Evolutionary conservation across 2,888 invertebrate genomes (phyloP), one percentile per base, ranked within the genome.

Genomic region (Luperina nickerlii): DNA sequence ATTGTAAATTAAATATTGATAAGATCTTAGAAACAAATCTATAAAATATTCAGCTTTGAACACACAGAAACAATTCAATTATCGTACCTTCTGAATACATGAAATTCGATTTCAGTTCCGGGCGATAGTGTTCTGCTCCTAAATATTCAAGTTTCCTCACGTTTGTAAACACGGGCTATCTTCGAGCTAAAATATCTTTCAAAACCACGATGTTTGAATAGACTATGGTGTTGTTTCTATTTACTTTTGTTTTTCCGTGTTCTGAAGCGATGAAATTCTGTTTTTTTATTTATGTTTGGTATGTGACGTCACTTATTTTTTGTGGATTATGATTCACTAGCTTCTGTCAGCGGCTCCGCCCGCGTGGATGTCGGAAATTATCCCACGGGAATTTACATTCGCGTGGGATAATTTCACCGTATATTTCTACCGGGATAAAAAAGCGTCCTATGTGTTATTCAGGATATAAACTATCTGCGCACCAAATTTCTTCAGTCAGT

Each of bases 61-160:
- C 45, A 82, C 45, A 54, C 54, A 48, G 45, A 67, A 38, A 75
- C 62, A 87, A 76, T 87, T 84, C 67, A 73, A 79, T 45, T 48
- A 84, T 63, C 42, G 51, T 72, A 76, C 54, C 74, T 66, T 27
- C 67, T 60, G 79, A 84, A 87, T 79, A 74, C 65, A 69, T 72
- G 60, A 76, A 66, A 74, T 78, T 84, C 84, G 63, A 65, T 79
- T 76, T 67, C 70, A 74, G 57, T 84, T 62, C 45, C 24, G 24
- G 48, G 27, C 45, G 71, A 78, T 83, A 72, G 74, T 69, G 83
- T 75, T 78, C 74, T n/a, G 11, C 45, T 32, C n/a, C 78, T 65
- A 63, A 87, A 87, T 83, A 87, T 83, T 79, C 78, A 78, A 74
- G 70, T 84, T 73, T 27, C 8, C 74, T 75, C 79, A 87, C 84